Evolutionary conservation across 2,797 vertebrate species (phyloP), one percentile per base, ranked within the genome.

Genomic region (Anguilla megastoma): DNA sequence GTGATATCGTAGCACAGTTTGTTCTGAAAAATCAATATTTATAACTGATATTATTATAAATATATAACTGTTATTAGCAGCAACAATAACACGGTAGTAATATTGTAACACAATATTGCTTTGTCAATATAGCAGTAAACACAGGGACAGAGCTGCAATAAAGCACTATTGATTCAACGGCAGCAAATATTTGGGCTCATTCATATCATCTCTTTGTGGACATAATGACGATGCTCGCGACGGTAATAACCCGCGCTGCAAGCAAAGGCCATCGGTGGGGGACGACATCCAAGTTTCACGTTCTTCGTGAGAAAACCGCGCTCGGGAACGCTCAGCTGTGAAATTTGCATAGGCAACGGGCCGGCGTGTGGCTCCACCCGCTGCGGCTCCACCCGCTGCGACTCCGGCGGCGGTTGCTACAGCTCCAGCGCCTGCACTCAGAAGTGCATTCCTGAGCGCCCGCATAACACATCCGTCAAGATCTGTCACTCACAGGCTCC

Each of bases 281-380:
- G 45, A 82, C 21, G 45, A 50, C 45, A 3, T 50, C 45, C 6
- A 21, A 82, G 79, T 58, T 58, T 16, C 16, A 3, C 56, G 27
- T 14, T 27, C 9, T 45, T 21, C 21, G 30, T 45, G 14, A 18
- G 33, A 18, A 33, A 58, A 30, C 50, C 14, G 21, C 48, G 18
- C 50, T n/a, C 1, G 21, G 54, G 41, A 50, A 87, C 21, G 52
- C 41, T 69, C 2, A 54, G 9, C 69, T 45, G 76, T 76, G 86
- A 87, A 60, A 87, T 80, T 76, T 76, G 74, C 71, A 86, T 86
- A 16, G 86, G 74, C 69, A 4, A 69, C 27, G 36, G 45, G 54
- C 74, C 74, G 4, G 33, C 18, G 14, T 3, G 74, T 76, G 33
- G 30, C 7, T 12, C 30, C 30, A 27, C 30, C 30, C 9, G 69